Evolutionary conservation across 2,113 vertebrate species (phyloP), one percentile per base, ranked within the genome.

Genomic region (Dromiciops gliroides): DNA sequence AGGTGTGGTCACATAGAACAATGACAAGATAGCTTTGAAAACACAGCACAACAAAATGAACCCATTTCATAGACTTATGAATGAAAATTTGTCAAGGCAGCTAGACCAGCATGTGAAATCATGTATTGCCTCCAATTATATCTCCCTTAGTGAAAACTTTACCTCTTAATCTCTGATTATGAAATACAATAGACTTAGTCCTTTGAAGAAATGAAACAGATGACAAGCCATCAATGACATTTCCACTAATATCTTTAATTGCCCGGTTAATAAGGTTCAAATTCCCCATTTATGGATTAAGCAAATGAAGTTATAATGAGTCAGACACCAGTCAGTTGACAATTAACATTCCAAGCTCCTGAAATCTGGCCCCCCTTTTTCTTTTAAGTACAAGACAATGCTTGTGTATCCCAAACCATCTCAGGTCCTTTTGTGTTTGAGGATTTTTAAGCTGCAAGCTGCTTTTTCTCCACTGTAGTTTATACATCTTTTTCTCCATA

Each of bases 221-320:
- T 89, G 52, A 53, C 12, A 90, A 52, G 24, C 83, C 49, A 60
- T 48, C 3, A 75, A 10, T 37, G 50, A 51, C 52, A 51, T 31
- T 75, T 14, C n/a, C 31, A 92, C 48, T 88, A 89, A 48, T 50
- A 90, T 91, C 51, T 48, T 92, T 89, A n/a, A 60, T 92, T 50
- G 89, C 28, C 48, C 7, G 67, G 91, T 93, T 93, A 93, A 49
- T 89, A 94, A 94, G 31, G 23, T 48, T 89, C 31, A 89, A 23
- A 90, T 94, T 22, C 16, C 48, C 26, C 56, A 48, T 51, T 83
- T 75, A 51, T 24, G 56, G 51, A 75, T 89, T 51, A 67, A 44
- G 9, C 37, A 88, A 92, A 94, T 89, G 37, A 89, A 10, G 60
- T 2, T 89, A 92, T 50, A 75, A 49, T 52, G 92, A 67, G 51